Evolutionary conservation across 2,113 vertebrate genomes (phyloP), one percentile per base, ranked within the genome.

Genomic region (Sciurus niger): DNA sequence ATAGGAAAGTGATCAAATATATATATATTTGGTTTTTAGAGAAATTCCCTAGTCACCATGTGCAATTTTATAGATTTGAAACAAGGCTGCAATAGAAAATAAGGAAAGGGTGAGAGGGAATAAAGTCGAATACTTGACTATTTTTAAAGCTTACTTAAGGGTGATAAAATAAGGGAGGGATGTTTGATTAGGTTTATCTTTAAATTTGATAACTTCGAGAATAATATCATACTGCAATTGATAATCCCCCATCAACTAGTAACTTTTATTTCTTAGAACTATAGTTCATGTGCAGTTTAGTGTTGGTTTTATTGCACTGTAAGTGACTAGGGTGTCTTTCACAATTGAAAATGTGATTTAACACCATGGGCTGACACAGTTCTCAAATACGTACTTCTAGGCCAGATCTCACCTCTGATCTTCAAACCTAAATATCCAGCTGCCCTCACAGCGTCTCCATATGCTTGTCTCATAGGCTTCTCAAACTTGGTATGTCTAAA

Each of bases 121-220:
- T 9, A 53, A 83, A 4, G 11, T n/a, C 80, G 37, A 93, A 11
- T 51, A 13, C 83, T 32, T 43, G 14, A 48, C n/a, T 78, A n/a
- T n/a, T 70, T 63, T 77, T 53, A 77, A 89, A 92, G 68, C 55
- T 58, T 60, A 51, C 32, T 72, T 10, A 20, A 48, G 51, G 8
- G 63, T 53, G 32, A n/a, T 70, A 79, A 13, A 58, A 13, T 87
- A 63, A 70, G 53, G 28, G 43, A 85, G 60, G 4, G 40, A 58
- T 63, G 4, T 84, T 68, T 89, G 68, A 58, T 83, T 65, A 83
- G 12, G 16, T 94, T 28, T 79, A n/a, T 84, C 32, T 79, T 32
- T 79, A 93, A 63, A 80, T 89, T 80, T 84, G 48, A 77, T 3
- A 77, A 80, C 43, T 87, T 84, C 14, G 87, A 92, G 48, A 93